Evolutionary conservation across 2,888 invertebrate species (phyloP), one percentile per base, ranked within the genome.

Genomic region (Eumerus sabulonum): DNA sequence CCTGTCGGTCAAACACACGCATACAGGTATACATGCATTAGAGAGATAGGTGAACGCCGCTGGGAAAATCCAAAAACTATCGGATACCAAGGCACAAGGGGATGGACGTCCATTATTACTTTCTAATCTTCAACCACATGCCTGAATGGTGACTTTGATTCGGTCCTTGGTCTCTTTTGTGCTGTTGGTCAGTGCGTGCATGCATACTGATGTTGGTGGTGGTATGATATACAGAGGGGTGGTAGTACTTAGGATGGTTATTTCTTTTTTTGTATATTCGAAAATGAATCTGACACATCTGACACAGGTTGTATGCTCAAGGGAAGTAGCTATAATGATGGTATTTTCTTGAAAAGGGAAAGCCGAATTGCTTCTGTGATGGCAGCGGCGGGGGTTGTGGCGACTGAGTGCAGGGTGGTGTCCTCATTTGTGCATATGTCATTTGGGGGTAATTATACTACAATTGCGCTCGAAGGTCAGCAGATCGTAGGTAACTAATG

Each of bases 81-180:
- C 27, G 27, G 27, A 27, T n/a, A n/a, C 27, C 57, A 9, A 50
- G 44, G 38, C 48, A 48, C 54, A 35, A n/a, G 73, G 81, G 82
- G 71, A 72, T 79, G 73, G 72, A 64, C 76, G 67, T 74, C 82
- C 82, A 83, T 82, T 81, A 83, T 83, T 83, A 82, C 82, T 82
- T 82, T 82, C 83, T 83, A 83, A 83, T 83, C 83, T 83, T 81
- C 40, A 70, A 71, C 82, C 82, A 82, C 81, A 82, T 82, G 72
- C 71, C 74, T 59, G 60, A 76, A 72, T 74, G 53, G 60, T 73
- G 68, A 77, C 73, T 77, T 77, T 68, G 77, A 77, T 72, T 77
- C 67, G 13, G 67, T 62, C 36, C 1, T 45, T 17, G 45, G 1
- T 36, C 35, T n/a, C 1, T 12, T 56, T 53, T 56, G 27, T 56